Conservation (phyloP, 1,140 invertebrate genomes). For the Caenorhabditis inopinata region DNA sequence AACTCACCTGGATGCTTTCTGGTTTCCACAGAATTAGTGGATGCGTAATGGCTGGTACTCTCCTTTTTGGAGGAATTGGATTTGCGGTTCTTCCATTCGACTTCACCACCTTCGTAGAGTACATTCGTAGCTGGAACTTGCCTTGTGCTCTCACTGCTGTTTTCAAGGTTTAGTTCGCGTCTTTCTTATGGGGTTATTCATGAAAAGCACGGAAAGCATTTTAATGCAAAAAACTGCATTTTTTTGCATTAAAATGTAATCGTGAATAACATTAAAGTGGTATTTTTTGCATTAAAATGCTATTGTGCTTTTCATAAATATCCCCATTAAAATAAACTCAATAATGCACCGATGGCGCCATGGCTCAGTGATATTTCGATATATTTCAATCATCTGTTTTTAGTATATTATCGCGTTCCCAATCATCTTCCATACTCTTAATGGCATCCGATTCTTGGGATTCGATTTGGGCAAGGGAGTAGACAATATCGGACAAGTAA, state of each 20-base stretch:
- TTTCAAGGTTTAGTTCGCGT: slow-evolving; percentile 58
- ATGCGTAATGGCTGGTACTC: slow-evolving; percentile 61
- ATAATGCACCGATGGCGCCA: too few relatives aligned
- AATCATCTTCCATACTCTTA: slow-evolving; percentile 59
- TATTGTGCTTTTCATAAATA: not conserved
- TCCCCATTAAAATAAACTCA: too few relatives aligned
- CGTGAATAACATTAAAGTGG: too few relatives aligned
- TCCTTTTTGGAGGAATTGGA: slow-evolving; percentile 57
- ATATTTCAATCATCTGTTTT: too few relatives aligned
- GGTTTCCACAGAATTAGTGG: slow-evolving; percentile 62
- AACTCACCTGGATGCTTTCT: slow-evolving; percentile 61
- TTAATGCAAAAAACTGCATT: too few relatives aligned
- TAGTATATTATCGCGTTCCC: slow-evolving; percentile 60
- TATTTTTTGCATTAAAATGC: too few relatives aligned
- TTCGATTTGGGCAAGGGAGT: slow-evolving; percentile 63
- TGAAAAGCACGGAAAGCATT: too few relatives aligned
- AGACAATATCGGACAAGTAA: slow-evolving; percentile 51
- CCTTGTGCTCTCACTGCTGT: slow-evolving; percentile 51
- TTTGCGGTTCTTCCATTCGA: slow-evolving; percentile 56
- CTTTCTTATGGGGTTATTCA: too few relatives aligned
- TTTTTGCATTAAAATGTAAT: too few relatives aligned
- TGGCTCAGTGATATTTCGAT: too few relatives aligned
- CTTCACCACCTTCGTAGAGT: slow-evolving; percentile 59
- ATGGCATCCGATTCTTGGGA: slow-evolving; percentile 60
- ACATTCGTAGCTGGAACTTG: slow-evolving; percentile 52